phyloP scores from a whole-genome alignment of 2,113 vertebrate genomes.

The Phyllopteryx taeniolatus region DNA sequence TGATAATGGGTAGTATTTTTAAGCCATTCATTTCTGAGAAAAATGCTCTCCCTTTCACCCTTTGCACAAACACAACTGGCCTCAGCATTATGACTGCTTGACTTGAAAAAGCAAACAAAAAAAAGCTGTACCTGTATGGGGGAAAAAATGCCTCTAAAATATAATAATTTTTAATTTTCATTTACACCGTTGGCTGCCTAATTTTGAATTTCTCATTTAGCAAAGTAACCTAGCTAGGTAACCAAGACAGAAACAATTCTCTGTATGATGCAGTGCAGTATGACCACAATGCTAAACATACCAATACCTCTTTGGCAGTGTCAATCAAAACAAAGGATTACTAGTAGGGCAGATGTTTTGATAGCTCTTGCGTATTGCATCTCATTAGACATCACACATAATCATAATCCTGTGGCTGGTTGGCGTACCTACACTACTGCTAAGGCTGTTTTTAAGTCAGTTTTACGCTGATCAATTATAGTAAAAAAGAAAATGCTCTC shows the following conservation, averaged over 20 bases:
- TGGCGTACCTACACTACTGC: no score
- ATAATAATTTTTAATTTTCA: background rate
- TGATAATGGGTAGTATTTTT: constrained; percentile 61
- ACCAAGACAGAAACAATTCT: background rate
- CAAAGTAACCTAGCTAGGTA: no score
- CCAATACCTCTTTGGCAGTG: background rate
- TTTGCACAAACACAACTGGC: background rate
- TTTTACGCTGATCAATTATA: no score
- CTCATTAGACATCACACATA: no score
- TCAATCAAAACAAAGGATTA: background rate
- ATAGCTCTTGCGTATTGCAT: no score
- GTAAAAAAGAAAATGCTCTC: no score
- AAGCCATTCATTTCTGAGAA: constrained; percentile 57
- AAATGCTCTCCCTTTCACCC: constrained; percentile 21
- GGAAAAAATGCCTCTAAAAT: background rate
- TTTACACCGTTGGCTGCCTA: background rate
- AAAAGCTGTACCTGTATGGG: background rate
- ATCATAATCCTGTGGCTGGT: no score
- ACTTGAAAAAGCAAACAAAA: background rate
- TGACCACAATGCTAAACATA: background rate
- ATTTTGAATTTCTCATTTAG: background rate
- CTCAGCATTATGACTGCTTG: background rate
- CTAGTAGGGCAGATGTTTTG: background rate
- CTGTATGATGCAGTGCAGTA: background rate
- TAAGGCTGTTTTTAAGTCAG: no score